Percentiles rank a stretch among this genome's conserved stretches.
Evolutionary conservation across 2,797 vertebrate genomes (phyloP).

Genomic region (Melanogrammus aeglefinus): DNA sequence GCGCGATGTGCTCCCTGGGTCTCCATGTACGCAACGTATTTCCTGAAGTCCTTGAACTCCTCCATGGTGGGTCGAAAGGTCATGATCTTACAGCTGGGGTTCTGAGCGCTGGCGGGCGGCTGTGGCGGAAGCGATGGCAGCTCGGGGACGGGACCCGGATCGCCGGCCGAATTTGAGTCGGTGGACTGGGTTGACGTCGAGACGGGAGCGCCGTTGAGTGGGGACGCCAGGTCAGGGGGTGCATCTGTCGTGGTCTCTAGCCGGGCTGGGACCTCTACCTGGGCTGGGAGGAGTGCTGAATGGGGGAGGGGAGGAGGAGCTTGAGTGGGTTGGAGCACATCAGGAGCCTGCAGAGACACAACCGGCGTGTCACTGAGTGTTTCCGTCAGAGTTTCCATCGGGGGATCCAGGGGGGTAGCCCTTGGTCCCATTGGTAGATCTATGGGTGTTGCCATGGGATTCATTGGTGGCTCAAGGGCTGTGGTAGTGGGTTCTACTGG

Average conservation of each 20-base stretch:
- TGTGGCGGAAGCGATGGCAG: not conserved
- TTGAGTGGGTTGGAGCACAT: constrained; percentile 29
- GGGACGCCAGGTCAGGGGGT: constrained; percentile 27
- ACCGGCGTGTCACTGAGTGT: constrained; percentile 14
- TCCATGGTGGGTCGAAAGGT: constrained; percentile 92
- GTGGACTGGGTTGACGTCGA: not conserved
- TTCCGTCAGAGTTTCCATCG: not conserved
- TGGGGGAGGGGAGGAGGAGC: constrained; percentile 23
- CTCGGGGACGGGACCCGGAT: constrained; percentile 28
- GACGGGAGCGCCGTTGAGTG: constrained; percentile 17
- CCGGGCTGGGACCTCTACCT: not conserved
- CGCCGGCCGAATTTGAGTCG: not conserved
- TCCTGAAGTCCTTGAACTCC: constrained; percentile 91
- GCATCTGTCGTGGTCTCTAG: constrained; percentile 19
- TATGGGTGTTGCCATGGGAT: not conserved
- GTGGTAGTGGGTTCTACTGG: not conserved
- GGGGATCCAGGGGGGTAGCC: not conserved
- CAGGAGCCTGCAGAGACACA: constrained; percentile 30
- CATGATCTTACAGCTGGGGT: constrained; percentile 95
- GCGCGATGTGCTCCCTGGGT: constrained; percentile 91
- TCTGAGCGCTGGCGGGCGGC: constrained; percentile 67
- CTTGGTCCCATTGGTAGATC: not conserved
- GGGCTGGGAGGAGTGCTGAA: constrained; percentile 17
- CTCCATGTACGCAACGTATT: constrained; percentile 90
- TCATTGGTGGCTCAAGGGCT: not conserved